Conservation (phyloP, 2,113 vertebrate species). For the Patagioenas fasciata region DNA sequence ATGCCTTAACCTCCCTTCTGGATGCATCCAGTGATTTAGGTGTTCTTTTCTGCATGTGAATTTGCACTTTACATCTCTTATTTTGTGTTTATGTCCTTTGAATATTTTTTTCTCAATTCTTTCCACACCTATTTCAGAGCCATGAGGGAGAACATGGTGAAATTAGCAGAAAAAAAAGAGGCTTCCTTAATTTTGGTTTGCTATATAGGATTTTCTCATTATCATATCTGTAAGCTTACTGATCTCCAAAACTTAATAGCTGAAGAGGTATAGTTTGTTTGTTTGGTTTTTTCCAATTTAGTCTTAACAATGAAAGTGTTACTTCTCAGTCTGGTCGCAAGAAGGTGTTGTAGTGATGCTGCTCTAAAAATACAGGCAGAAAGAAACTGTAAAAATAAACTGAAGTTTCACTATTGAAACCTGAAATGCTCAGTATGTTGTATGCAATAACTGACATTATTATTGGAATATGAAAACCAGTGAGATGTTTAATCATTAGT, state of each 20-base stretch:
- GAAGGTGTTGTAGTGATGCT: not conserved
- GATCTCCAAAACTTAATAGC: not conserved
- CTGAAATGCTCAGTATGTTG: not conserved
- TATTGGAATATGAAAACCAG: not conserved
- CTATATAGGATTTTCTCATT: not conserved
- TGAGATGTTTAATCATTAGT: not conserved
- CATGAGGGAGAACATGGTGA: not conserved
- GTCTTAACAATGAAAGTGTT: not conserved
- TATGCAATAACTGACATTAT: not conserved
- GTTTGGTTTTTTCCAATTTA: not conserved
- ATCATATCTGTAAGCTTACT: not conserved
- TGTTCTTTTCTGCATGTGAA: not conserved
- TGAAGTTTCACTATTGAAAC: not conserved
- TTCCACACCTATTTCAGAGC: not conserved
- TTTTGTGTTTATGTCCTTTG: not conserved
- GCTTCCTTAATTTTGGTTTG: not conserved
- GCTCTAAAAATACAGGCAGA: not conserved
- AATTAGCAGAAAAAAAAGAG: not conserved
- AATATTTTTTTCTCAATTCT: not conserved
- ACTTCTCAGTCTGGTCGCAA: not conserved
- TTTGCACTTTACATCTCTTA: not conserved
- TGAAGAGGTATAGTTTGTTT: not conserved
- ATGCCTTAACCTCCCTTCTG: not conserved
- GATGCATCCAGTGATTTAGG: not conserved
- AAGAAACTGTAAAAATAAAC: not conserved